A percentile compares a stretch with the other conserved stretches of the same genome.
These are phyloP conservation scores for Porites rus DNA, from an alignment of 92 coral and sea anemone species.

Conservation along the genomic window DNA sequence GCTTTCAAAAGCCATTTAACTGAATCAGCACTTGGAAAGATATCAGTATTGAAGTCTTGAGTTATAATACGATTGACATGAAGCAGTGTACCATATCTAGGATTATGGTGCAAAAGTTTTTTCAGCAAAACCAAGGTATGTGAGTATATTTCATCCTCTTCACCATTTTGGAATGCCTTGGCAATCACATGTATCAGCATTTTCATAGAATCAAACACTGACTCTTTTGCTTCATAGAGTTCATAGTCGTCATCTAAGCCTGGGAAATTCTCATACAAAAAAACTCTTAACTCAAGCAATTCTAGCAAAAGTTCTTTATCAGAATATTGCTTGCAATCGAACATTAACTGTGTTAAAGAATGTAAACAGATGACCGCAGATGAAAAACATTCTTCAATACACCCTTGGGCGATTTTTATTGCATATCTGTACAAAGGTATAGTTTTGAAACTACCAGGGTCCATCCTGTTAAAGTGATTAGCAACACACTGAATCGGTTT, in stretches of 20 bases:
- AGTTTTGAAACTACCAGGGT: constrained; percentile 8
- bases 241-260: no score
- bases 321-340: constrained; percentile 47
- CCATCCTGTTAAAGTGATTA: not conserved
- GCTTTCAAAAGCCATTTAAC: constrained; percentile 53
- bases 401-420: constrained; percentile 66
- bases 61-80: constrained; percentile 9
- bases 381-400: not conserved
- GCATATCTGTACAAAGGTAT: constrained; percentile 67
- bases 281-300: constrained; percentile 49
- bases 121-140: constrained; percentile 17
- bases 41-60: no score
- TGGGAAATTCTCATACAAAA: constrained; percentile 35
- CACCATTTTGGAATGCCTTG: not conserved
- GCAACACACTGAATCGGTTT: constrained; percentile 71
- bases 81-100: constrained; percentile 49
- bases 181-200: constrained; percentile 27
- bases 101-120: constrained; percentile 58
- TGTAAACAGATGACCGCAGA: no score
- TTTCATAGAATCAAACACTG: no score
- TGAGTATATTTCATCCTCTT: constrained; percentile 23
- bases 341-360: constrained; percentile 43
- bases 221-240: no score
- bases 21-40: constrained; percentile 37
- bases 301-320: constrained; percentile 13